These are phyloP conservation scores for Anodontia alba DNA, from an alignment of 2,888 invertebrate species.

Conservation along the genomic window DNA sequence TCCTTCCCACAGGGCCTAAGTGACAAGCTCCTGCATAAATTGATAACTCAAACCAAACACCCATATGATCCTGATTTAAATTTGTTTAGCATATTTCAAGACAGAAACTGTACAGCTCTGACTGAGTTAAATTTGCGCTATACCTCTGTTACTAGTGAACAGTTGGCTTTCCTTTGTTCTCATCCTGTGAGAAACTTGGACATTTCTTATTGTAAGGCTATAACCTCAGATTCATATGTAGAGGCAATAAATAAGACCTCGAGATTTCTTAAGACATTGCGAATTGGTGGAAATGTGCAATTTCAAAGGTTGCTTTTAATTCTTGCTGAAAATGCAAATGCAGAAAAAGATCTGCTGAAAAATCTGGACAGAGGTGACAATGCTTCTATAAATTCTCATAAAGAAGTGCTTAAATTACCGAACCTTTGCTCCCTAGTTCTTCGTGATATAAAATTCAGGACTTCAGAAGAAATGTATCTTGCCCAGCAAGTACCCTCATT, in stretches of 20 bases:
- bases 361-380: slow-evolving; percentile 20
- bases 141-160: slow-evolving; percentile 88
- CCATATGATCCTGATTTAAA: slow-evolving; percentile 40
- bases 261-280: slow-evolving; percentile 89
- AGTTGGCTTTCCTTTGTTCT: slow-evolving; percentile 89
- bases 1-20: slow-evolving; percentile 56
- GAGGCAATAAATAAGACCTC: slow-evolving; percentile 84
- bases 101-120: slow-evolving; percentile 55
- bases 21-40: slow-evolving; percentile 48
- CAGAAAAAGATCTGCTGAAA: slow-evolving; percentile 1
- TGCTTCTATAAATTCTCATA: slow-evolving; percentile 1
- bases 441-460: slow-evolving; percentile 53
- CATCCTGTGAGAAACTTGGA: slow-evolving; percentile 92
- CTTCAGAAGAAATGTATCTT: background rate
- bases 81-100: slow-evolving; percentile 57
- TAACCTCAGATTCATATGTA: slow-evolving; percentile 81
- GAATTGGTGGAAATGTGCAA: slow-evolving; percentile 87
- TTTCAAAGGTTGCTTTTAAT: slow-evolving; percentile 46
- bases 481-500: slow-evolving; percentile 18
- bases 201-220: slow-evolving; percentile 90
- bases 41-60: slow-evolving; percentile 40
- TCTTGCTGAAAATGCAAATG: slow-evolving; percentile 29
- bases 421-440: slow-evolving; percentile 60
- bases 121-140: slow-evolving; percentile 67
- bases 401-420: slow-evolving; percentile 54